Percentiles rank a stretch among this genome's conserved stretches.
phyloP scores from a whole-genome alignment of 2,797 vertebrate species.

The Acanthopagrus latus region DNA sequence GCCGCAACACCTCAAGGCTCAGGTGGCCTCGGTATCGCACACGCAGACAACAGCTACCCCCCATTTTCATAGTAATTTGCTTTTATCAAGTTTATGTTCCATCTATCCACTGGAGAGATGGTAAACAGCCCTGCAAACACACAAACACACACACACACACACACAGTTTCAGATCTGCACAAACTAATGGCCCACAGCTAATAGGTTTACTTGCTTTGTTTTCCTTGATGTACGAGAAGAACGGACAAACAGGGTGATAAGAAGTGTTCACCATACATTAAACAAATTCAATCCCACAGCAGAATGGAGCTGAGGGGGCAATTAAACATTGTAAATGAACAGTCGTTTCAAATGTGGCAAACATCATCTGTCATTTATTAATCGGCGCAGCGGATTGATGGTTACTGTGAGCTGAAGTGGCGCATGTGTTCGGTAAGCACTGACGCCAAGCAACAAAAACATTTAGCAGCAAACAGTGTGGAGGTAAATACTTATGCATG shows the following conservation, averaged over 20 bases:
- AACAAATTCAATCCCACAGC: constrained; percentile 49
- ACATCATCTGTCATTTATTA: constrained; percentile 22
- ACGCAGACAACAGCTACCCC: constrained; percentile 31
- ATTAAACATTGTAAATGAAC: constrained; percentile 51
- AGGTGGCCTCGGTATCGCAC: constrained; percentile 62
- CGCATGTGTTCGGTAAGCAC: not conserved
- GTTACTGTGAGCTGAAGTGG: constrained; percentile 4
- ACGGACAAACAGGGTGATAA: constrained; percentile 41
- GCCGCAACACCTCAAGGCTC: constrained; percentile 63
- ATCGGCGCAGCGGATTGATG: constrained; percentile 24
- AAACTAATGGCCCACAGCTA: constrained; percentile 52
- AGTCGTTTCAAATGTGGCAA: constrained; percentile 34
- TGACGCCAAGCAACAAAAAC: constrained; percentile 8
- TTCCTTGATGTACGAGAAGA: constrained; percentile 46
- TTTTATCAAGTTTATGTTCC: constrained; percentile 57
- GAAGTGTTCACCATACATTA: constrained; percentile 31
- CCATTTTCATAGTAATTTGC: constrained; percentile 64
- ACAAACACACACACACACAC: constrained; percentile 16
- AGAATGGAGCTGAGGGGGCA: constrained; percentile 20
- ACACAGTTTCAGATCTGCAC: constrained; percentile 40
- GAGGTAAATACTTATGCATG: constrained; percentile 14
- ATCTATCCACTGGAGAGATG: constrained; percentile 26
- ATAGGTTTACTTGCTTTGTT: constrained; percentile 54
- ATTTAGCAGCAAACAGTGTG: not conserved
- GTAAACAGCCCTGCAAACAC: constrained; percentile 19